A percentile compares a stretch with the other conserved stretches of the same genome.
Evolutionary conservation across 2,797 vertebrate genomes (phyloP).

Genomic region (Vespertilio murinus): DNA sequence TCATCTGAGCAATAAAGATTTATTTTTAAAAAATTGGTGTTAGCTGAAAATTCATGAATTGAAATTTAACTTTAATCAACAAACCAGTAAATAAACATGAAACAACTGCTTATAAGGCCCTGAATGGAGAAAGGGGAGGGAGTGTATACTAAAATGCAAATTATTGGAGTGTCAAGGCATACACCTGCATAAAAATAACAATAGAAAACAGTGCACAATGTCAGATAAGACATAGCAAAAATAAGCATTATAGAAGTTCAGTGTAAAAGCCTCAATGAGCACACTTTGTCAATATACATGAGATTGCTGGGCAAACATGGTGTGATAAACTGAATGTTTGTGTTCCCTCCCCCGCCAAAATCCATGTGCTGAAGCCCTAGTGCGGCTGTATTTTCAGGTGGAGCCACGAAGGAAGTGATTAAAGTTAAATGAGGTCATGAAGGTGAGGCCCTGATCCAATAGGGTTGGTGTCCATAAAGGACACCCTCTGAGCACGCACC

Average conservation of each 20-base stretch:
- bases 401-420: background rate
- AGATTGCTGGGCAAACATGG: background rate
- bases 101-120: background rate
- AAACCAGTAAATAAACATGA: background rate
- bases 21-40: no score
- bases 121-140: background rate
- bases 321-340: background rate
- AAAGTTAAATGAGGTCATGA: background rate
- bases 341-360: background rate
- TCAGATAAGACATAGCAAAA: background rate
- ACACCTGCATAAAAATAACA: background rate
- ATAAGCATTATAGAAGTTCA: background rate
- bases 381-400: background rate
- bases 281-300: background rate
- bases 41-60: background rate
- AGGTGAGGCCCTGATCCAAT: background rate
- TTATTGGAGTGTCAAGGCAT: background rate
- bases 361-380: background rate
- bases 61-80: slow-evolving; percentile 3
- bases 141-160: background rate
- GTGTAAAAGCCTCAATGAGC: background rate
- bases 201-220: background rate
- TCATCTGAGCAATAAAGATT: no score
- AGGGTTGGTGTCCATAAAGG: background rate
- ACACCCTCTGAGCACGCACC: background rate